Percentiles rank a stretch among this genome's conserved stretches.
These are phyloP conservation scores for Conchocele bisecta DNA, from an alignment of 2,888 invertebrate genomes.

Conservation along the genomic window DNA sequence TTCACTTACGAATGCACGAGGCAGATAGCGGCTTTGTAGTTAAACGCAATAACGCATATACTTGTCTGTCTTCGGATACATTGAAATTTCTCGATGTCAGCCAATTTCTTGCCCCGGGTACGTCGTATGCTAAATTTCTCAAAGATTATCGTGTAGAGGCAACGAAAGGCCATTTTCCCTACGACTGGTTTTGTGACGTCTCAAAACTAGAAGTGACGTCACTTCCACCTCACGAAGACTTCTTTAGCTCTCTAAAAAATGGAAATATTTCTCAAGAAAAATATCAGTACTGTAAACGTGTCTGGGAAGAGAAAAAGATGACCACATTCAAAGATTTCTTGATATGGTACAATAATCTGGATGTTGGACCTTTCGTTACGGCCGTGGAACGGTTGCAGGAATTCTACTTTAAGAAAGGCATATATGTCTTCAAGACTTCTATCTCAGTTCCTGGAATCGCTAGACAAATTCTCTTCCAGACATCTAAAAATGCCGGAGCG, in stretches of 20 bases:
- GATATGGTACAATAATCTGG: too few species aligned
- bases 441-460: too few species aligned
- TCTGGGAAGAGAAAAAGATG: too few species aligned
- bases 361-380: too few species aligned
- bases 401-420: too few species aligned
- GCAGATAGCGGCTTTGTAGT: constrained; percentile 8
- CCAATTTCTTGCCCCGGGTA: neutral
- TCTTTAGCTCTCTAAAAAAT: constrained; percentile 6
- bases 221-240: constrained; percentile 7
- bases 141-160: neutral
- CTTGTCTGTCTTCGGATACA: neutral
- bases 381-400: too few species aligned
- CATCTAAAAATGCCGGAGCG: too few species aligned
- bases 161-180: constrained; percentile 9
- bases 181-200: constrained; percentile 2
- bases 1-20: constrained; percentile 5
- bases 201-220: neutral
- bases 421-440: too few species aligned
- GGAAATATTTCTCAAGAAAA: neutral
- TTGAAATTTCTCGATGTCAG: constrained; percentile 6
- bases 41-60: constrained; percentile 15
- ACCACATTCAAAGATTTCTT: too few species aligned
- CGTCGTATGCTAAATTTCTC: constrained; percentile 4
- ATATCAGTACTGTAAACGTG: too few species aligned
- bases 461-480: too few species aligned